Evolutionary conservation across 2,113 vertebrate genomes (phyloP), one percentile per base, ranked within the genome.

Genomic region (Hippocampus mohnikei): DNA sequence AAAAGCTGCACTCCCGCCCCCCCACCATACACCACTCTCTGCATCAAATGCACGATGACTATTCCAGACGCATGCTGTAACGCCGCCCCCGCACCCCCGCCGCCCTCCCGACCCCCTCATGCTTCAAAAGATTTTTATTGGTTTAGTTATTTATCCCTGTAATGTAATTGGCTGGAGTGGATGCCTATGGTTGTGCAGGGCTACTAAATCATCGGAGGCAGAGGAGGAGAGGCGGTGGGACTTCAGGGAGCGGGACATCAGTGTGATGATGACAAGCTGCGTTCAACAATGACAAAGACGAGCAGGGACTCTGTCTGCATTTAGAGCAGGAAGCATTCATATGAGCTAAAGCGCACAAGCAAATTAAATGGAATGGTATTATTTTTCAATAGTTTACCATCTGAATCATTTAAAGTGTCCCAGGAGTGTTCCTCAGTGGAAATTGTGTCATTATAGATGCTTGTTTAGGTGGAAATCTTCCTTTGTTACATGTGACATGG

Each of bases 101-200:
- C 33, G 33, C 33, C 33, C 33, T 33, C 33, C 33, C 33, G 33
- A 37, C 33, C 33, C 33, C 33, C 33, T 37, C 33, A 37, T 37
- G 33, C 6, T 37, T 37, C 75, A 70, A 75, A 79, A 73, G 71
- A 78, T 79, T 89, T 91, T 91, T 90, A 92, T 88, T 89, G 90
- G 87, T 72, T 75, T 40, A 65, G 89, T 89, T 88, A 91, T 92
- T 91, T 88, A 88, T 91, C 83, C 83, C 85, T 87, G 82, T 88
- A 90, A 92, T 90, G 87, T 84, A 86, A 88, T 91, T 91, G 88
- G 91, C 88, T 85, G 75, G 80, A 84, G 73, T 78, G 75, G 71
- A 87, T 82, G 76, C 81, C 82, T 66, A 77, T 86, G 83, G 77
- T 81, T 76, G 87, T 18, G 5, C 23, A 66, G 58, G 61, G 75